Conservation (phyloP, 2,888 invertebrate species). For the Drosophila fulvimacula region DNA sequence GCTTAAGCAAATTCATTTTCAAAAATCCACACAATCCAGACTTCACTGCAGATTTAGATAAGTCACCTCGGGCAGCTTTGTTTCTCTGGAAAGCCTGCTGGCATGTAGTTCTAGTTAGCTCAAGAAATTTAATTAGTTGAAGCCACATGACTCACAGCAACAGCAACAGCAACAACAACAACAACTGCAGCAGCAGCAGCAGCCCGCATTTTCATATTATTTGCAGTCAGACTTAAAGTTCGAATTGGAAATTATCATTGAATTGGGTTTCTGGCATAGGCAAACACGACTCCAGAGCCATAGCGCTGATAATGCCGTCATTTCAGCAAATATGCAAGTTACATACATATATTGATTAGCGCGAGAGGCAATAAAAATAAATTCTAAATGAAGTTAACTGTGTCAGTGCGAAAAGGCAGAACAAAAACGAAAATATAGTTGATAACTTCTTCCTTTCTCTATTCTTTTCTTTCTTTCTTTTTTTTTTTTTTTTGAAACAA, state of each 20-base stretch:
- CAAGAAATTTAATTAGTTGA: background rate
- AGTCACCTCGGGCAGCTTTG: background rate
- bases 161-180: background rate
- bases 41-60: background rate
- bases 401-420: constrained; percentile 23
- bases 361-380: constrained; percentile 24
- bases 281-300: background rate
- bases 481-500: constrained; percentile 41
- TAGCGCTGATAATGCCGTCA: constrained; percentile 57
- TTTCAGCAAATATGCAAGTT: constrained; percentile 35
- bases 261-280: constrained; percentile 1
- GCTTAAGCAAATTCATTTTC: background rate
- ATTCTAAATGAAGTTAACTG: constrained; percentile 39
- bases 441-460: constrained; percentile 26
- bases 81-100: background rate
- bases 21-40: background rate
- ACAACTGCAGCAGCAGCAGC: too few species aligned
- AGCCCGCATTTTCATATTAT: constrained; percentile 16
- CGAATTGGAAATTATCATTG: constrained; percentile 37
- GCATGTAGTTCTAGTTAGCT: background rate
- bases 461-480: background rate
- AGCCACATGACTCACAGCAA: constrained; percentile 18
- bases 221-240: constrained; percentile 7
- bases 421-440: background rate
- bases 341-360: constrained; percentile 46